phyloP scores from a whole-genome alignment of 2,888 invertebrate genomes.

The Drosophila suboccidentalis region DNA sequence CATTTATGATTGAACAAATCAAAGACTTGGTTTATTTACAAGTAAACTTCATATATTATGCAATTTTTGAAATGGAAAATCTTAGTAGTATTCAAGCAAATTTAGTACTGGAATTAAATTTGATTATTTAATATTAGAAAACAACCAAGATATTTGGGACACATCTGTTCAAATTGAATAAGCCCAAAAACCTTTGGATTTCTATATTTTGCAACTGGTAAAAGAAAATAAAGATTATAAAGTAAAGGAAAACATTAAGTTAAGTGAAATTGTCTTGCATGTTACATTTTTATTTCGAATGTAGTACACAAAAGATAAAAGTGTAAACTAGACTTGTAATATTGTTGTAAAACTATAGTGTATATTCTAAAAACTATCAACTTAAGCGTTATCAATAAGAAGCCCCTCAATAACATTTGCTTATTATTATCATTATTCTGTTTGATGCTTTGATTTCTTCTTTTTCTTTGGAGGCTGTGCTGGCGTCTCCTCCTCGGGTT shows the following conservation, averaged over 20 bases:
- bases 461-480: conserved; percentile 48
- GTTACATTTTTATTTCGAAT: conserved; percentile 73
- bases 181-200: background rate
- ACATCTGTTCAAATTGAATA: background rate
- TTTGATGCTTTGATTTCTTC: conserved; percentile 63
- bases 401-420: conserved; percentile 8
- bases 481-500: conserved; percentile 36
- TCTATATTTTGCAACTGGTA: background rate
- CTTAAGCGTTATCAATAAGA: conserved; percentile 32
- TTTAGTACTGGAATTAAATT: no score
- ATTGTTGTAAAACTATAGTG: conserved; percentile 40
- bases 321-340: conserved; percentile 28
- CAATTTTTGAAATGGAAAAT: no score
- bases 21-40: background rate
- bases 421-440: conserved; percentile 9
- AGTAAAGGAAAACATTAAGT: background rate
- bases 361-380: conserved; percentile 34
- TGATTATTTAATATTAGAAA: no score
- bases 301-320: conserved; percentile 52
- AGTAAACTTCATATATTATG: no score
- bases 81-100: no score
- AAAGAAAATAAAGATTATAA: background rate
- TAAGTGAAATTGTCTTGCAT: conserved; percentile 7
- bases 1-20: background rate
- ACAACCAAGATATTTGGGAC: no score